phyloP scores from a whole-genome alignment of 2,797 vertebrate species.

The Pithecia hirsuta region DNA sequence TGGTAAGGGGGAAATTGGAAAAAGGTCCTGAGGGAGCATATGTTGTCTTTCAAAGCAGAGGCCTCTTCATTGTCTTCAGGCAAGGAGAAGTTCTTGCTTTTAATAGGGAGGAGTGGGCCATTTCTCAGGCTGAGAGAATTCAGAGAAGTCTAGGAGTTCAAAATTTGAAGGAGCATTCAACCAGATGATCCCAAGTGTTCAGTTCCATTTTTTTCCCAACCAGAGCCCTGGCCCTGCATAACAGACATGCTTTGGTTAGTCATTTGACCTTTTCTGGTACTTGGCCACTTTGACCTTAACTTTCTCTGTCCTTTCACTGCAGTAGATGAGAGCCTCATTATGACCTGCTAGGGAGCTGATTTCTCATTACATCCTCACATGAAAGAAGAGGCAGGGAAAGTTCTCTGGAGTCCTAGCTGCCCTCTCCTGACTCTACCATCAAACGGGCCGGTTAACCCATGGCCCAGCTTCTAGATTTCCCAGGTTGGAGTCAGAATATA shows the following conservation, averaged over 20 bases:
- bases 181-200: neutral
- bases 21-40: neutral
- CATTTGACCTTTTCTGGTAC: neutral
- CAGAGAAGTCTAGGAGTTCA: neutral
- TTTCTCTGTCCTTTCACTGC: neutral
- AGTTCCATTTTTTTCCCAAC: neutral
- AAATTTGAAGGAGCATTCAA: neutral
- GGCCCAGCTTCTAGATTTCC: neutral
- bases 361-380: neutral
- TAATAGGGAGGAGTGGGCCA: neutral
- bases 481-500: neutral
- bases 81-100: neutral
- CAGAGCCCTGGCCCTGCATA: neutral
- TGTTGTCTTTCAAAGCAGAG: neutral
- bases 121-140: neutral
- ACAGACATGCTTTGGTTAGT: neutral
- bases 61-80: neutral
- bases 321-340: neutral
- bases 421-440: neutral
- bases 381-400: neutral
- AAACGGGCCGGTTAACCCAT: neutral
- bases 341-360: neutral
- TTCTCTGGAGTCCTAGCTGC: neutral
- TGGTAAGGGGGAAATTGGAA: neutral
- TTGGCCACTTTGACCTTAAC: neutral